These are phyloP conservation scores for Liolophura sinensis DNA, from an alignment of 1,140 invertebrate genomes.

Conservation along the genomic window DNA sequence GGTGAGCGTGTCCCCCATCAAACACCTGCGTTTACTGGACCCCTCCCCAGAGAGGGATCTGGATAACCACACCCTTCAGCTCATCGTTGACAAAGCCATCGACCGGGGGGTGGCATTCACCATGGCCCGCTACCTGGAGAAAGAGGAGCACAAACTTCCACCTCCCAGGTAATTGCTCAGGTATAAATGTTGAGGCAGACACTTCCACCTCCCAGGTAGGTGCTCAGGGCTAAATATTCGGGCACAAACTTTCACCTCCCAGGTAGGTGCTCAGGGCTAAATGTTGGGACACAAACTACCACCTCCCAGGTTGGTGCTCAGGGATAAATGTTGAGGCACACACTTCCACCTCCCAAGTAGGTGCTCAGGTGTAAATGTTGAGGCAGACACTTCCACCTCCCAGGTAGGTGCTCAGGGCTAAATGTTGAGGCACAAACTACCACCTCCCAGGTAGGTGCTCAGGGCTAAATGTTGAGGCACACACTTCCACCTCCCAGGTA, in stretches of 20 bases:
- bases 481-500: too few relatives aligned
- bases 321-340: not conserved
- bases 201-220: not conserved
- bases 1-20: slow-evolving; percentile 72
- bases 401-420: too few relatives aligned
- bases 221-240: not conserved
- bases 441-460: not conserved
- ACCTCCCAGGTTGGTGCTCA: not conserved
- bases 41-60: slow-evolving; percentile 58
- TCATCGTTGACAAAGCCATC: slow-evolving; percentile 68
- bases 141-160: slow-evolving; percentile 66
- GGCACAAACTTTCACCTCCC: not conserved
- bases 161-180: slow-evolving; percentile 60
- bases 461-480: not conserved
- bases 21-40: slow-evolving; percentile 74
- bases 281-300: not conserved
- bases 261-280: not conserved
- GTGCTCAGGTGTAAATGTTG: too few relatives aligned
- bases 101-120: slow-evolving; percentile 66
- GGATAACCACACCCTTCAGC: slow-evolving; percentile 65
- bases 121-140: slow-evolving; percentile 67
- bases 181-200: not conserved
- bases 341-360: not conserved
- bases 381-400: too few relatives aligned
- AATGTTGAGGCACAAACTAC: not conserved